A percentile compares a stretch with the other conserved stretches of the same genome.
Conservation (phyloP, 2,888 invertebrate genomes). For the Catonia carolina region DNA sequence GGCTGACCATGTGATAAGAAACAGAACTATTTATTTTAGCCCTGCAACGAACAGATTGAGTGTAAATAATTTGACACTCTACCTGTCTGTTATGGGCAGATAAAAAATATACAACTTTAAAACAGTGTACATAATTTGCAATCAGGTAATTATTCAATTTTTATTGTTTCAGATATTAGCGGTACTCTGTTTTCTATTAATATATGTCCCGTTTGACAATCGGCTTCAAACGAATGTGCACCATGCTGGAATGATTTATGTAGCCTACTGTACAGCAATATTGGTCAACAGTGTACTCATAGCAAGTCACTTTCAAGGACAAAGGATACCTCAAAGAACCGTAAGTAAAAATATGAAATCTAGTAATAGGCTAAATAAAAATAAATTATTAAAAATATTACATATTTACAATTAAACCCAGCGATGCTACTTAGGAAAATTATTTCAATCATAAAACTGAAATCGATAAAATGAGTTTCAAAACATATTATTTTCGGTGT, state of each 20-base stretch:
- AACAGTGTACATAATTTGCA: no score
- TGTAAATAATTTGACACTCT: no score
- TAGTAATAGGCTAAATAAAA: no score
- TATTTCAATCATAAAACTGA: not conserved
- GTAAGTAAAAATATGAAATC: slow-evolving; percentile 36
- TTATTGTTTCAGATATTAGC: slow-evolving; percentile 30
- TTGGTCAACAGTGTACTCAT: slow-evolving; percentile 57
- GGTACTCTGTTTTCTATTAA: slow-evolving; percentile 51
- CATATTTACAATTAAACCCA: no score
- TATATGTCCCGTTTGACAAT: slow-evolving; percentile 56
- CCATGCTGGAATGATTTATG: slow-evolving; percentile 59
- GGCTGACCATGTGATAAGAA: no score
- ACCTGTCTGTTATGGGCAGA: no score
- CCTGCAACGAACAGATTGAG: no score
- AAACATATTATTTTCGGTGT: not conserved
- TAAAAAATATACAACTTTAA: no score
- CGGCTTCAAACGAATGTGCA: slow-evolving; percentile 50
- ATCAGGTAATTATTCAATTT: no score
- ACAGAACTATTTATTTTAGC: no score
- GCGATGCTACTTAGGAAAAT: not conserved
- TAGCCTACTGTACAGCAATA: slow-evolving; percentile 58
- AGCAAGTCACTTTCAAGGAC: slow-evolving; percentile 53
- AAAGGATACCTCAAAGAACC: slow-evolving; percentile 57
- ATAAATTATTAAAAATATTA: no score
- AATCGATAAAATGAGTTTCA: not conserved